phyloP scores from a whole-genome alignment of 2,888 invertebrate genomes.

The Lysandra bellargus region DNA sequence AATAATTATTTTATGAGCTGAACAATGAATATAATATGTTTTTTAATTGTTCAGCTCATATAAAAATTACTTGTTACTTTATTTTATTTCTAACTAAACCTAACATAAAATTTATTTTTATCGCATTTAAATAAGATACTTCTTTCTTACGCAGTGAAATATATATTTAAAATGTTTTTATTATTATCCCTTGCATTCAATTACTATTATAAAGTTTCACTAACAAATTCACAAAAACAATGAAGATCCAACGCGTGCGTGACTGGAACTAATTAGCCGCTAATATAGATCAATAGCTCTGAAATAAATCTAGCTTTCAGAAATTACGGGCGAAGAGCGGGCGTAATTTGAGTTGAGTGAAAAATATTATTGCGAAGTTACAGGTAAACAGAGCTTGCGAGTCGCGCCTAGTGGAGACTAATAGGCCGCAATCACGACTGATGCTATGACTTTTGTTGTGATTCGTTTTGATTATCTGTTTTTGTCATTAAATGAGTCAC shows the following conservation, averaged over 20 bases:
- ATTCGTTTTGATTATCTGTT: neutral
- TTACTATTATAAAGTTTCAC: neutral
- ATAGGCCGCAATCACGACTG: constrained; percentile 1
- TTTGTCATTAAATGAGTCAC: neutral
- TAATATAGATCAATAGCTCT: constrained; percentile 24
- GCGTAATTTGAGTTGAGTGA: constrained; percentile 21
- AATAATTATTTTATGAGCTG: too few relatives aligned
- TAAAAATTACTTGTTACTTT: too few relatives aligned
- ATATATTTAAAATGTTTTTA: too few relatives aligned
- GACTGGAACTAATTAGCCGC: constrained; percentile 4
- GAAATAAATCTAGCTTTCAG: constrained; percentile 29
- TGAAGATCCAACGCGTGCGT: neutral
- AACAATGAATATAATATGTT: too few relatives aligned
- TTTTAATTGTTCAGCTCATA: too few relatives aligned
- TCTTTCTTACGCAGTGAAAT: too few relatives aligned
- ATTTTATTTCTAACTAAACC: too few relatives aligned
- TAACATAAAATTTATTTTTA: too few relatives aligned
- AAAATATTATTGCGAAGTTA: constrained; percentile 21
- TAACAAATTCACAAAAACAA: neutral
- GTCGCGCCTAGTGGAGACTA: neutral
- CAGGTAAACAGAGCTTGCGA: neutral
- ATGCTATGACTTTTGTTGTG: neutral
- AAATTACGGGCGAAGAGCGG: constrained; percentile 12
- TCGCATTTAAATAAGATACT: too few relatives aligned
- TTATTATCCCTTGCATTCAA: neutral